phyloP scores from a whole-genome alignment of 2,113 vertebrate genomes.

The Aviceda subcristata region DNA sequence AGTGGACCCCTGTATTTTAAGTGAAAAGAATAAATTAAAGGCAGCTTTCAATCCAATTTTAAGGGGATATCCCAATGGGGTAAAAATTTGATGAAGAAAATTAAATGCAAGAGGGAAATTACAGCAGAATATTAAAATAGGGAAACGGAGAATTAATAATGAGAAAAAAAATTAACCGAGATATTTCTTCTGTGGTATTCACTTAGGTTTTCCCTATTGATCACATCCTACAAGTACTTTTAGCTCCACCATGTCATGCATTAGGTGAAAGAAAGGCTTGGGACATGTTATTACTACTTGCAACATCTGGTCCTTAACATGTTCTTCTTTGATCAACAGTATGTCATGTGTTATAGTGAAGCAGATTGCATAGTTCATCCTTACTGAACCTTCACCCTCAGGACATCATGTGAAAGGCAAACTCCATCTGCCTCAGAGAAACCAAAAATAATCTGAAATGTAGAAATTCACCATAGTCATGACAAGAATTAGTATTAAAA shows the following conservation, averaged over 20 bases:
- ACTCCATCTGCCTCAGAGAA: conserved; percentile 31
- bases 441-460: conserved; percentile 4
- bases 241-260: neutral
- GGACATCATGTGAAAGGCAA: conserved; percentile 29
- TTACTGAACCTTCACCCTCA: conserved; percentile 43
- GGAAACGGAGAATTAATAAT: neutral
- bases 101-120: conserved; percentile 2
- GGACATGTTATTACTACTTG: conserved; percentile 16
- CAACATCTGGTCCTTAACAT: conserved; percentile 57
- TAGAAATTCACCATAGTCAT: neutral
- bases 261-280: conserved; percentile 28
- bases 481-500: neutral
- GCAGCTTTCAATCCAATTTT: conserved; percentile 20
- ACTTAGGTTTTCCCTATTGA: neutral
- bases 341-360: conserved; percentile 13
- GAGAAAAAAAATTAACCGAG: neutral
- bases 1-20: neutral
- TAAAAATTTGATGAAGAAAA: conserved; percentile 35
- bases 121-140: neutral
- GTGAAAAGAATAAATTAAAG: conserved; percentile 28
- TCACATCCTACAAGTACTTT: neutral
- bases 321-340: conserved; percentile 14
- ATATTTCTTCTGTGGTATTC: neutral
- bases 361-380: conserved; percentile 50
- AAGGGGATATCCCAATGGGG: neutral